Evolutionary conservation across 2,888 invertebrate genomes (phyloP).

Genomic region (Troides helena): DNA sequence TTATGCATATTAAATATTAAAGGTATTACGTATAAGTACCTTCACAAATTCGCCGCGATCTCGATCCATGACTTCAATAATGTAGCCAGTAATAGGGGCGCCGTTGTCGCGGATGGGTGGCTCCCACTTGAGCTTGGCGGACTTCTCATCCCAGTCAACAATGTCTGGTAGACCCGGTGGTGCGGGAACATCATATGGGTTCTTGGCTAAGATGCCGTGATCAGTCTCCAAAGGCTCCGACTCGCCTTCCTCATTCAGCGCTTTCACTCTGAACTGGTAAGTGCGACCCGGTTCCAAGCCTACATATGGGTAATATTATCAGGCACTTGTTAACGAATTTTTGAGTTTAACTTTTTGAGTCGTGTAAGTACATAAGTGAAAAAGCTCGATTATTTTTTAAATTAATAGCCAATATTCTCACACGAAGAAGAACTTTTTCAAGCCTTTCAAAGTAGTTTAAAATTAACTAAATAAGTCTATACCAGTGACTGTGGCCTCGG

Average conservation of each 20-base stretch:
- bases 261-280: constrained; percentile 98
- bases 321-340: too few species aligned
- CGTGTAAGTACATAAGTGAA: too few species aligned
- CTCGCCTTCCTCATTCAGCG: constrained; percentile 97
- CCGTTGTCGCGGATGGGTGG: constrained; percentile 94
- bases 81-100: constrained; percentile 95
- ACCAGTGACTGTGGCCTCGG: constrained; percentile 89
- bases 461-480: neutral
- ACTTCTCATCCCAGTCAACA: constrained; percentile 94
- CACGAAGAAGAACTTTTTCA: too few species aligned
- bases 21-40: constrained; percentile 41
- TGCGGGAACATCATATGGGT: constrained; percentile 95
- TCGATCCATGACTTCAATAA: constrained; percentile 95
- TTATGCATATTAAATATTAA: too few species aligned
- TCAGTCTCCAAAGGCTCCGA: constrained; percentile 97
- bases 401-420: too few species aligned
- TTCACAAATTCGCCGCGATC: constrained; percentile 91
- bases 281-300: constrained; percentile 97
- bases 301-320: constrained; percentile 34
- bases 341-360: too few species aligned
- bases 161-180: constrained; percentile 95
- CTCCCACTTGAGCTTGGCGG: constrained; percentile 94
- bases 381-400: too few species aligned
- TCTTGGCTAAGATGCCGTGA: constrained; percentile 94
- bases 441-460: too few species aligned